Percentiles rank a stretch among this genome's conserved stretches.
Evolutionary conservation across 2,797 vertebrate genomes (phyloP).

Genomic region (Zenarchopterus dispar): DNA sequence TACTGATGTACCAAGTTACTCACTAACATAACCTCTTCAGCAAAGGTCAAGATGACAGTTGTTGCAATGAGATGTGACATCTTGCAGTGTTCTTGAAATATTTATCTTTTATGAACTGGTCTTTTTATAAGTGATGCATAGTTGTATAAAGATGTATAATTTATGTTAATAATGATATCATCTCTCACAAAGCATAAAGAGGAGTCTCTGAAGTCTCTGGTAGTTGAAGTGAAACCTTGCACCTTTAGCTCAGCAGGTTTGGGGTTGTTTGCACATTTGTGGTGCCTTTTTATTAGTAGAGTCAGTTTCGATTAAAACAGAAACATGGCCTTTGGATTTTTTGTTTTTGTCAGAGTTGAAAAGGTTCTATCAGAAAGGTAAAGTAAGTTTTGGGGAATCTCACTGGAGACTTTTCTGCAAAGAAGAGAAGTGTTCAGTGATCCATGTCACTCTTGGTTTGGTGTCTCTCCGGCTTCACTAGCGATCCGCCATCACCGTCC

Average conservation of each 20-base stretch:
- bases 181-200: too few relatives aligned
- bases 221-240: neutral
- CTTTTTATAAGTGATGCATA: too few relatives aligned
- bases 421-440: slow-evolving; percentile 26
- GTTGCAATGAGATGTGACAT: too few relatives aligned
- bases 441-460: slow-evolving; percentile 40
- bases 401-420: slow-evolving; percentile 5
- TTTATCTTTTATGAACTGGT: too few relatives aligned
- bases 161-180: too few relatives aligned
- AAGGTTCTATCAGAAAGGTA: slow-evolving; percentile 5
- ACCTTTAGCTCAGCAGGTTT: too few relatives aligned
- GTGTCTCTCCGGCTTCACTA: neutral
- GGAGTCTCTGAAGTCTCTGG: too few relatives aligned
- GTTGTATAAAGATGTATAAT: too few relatives aligned
- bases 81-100: too few relatives aligned
- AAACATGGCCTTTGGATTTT: neutral
- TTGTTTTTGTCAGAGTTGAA: slow-evolving; percentile 8
- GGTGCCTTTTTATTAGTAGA: neutral
- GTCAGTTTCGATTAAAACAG: neutral
- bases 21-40: too few relatives aligned
- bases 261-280: neutral
- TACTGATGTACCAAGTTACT: too few relatives aligned
- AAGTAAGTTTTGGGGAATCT: slow-evolving; percentile 6
- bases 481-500: slow-evolving; percentile 10
- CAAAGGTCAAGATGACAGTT: too few relatives aligned